A percentile compares a stretch with the other conserved stretches of the same genome.
phyloP scores from a whole-genome alignment of 2,888 invertebrate genomes.

The Sicus ferrugineus region DNA sequence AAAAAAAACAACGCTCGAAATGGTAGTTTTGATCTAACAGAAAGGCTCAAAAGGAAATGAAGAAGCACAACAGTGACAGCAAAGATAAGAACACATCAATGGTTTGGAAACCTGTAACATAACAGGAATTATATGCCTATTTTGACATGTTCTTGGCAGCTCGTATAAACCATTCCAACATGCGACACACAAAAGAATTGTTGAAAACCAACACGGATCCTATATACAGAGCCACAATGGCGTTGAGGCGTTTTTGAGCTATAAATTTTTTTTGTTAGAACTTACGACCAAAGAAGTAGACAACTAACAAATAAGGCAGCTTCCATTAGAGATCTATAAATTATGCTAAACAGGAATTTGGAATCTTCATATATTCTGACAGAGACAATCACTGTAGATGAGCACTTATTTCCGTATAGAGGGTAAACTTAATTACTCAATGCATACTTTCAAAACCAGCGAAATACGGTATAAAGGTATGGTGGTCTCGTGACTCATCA shows the following conservation, averaged over 20 bases:
- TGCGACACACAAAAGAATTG: neutral
- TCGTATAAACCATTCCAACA: neutral
- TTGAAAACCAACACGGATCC: neutral
- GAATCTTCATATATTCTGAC: constrained; percentile 39
- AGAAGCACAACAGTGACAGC: too few species aligned
- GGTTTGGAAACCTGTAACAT: neutral
- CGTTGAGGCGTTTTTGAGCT: constrained; percentile 6
- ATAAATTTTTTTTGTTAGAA: constrained; percentile 1
- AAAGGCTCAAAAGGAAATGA: too few species aligned
- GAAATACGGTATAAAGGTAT: too few species aligned
- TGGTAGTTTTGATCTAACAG: too few species aligned
- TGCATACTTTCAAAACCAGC: too few species aligned
- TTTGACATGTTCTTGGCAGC: neutral
- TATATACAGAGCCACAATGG: neutral
- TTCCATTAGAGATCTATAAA: neutral
- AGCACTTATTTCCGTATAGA: constrained; percentile 43
- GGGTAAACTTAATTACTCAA: too few species aligned
- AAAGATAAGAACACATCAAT: too few species aligned
- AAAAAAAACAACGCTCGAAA: too few species aligned
- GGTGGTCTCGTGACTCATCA: too few species aligned
- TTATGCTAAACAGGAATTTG: neutral
- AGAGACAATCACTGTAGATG: constrained; percentile 43
- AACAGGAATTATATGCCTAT: neutral
- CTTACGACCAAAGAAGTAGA: neutral
- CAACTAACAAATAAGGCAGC: constrained; percentile 10